Conservation (phyloP, 2,888 invertebrate species). For the Polyommatus iphigenia region DNA sequence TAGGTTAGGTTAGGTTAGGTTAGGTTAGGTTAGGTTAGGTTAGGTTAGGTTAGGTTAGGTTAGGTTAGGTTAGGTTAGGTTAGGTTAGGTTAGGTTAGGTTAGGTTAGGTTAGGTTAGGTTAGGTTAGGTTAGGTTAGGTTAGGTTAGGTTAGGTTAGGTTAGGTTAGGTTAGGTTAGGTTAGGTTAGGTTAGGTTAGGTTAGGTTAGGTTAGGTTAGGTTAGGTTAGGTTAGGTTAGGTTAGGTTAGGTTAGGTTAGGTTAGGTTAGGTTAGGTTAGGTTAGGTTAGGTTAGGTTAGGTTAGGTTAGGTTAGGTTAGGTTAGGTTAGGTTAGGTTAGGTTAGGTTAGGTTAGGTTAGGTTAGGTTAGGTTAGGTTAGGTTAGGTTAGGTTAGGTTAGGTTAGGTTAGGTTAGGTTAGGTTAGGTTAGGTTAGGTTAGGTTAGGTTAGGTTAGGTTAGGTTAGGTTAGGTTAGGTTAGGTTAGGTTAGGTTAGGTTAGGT, state of each 20-base stretch:
- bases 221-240: conserved; percentile 35
- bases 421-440: conserved; percentile 46
- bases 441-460: conserved; percentile 46
- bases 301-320: conserved; percentile 34
- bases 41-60: conserved; percentile 32
- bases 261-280: conserved; percentile 34
- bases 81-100: conserved; percentile 32
- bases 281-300: conserved; percentile 35
- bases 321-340: conserved; percentile 33
- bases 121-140: conserved; percentile 31
- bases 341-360: conserved; percentile 34
- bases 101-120: conserved; percentile 32
- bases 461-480: conserved; percentile 41
- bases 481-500: conserved; percentile 44
- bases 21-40: conserved; percentile 32
- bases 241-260: conserved; percentile 36
- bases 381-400: conserved; percentile 45
- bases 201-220: conserved; percentile 30
- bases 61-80: conserved; percentile 31
- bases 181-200: conserved; percentile 5
- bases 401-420: conserved; percentile 46
- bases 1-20: conserved; percentile 31
- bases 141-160: conserved; percentile 31
- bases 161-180: conserved; percentile 26
- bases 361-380: conserved; percentile 37